Conservation (phyloP, 2,797 vertebrate species). For the Sebastes umbrosus region DNA sequence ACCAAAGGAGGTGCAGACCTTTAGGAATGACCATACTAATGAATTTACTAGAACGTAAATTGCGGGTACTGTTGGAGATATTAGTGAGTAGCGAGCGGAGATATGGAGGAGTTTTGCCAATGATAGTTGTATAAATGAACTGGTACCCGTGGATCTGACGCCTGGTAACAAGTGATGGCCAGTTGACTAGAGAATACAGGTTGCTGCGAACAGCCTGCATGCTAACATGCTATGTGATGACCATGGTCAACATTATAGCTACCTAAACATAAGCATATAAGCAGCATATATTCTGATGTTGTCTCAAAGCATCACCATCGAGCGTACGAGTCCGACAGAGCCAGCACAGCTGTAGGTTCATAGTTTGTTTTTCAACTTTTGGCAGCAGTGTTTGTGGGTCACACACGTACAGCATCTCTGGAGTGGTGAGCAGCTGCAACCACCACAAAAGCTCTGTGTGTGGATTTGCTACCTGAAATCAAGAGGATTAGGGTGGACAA, state of each 20-base stretch:
- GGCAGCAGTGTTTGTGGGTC: background rate
- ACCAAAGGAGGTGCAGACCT: background rate
- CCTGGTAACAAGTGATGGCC: too few relatives aligned
- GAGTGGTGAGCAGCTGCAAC: background rate
- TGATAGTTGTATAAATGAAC: too few relatives aligned
- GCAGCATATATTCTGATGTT: background rate
- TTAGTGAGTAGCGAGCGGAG: too few relatives aligned
- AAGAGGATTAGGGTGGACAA: slow-evolving; percentile 5
- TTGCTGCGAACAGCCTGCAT: background rate
- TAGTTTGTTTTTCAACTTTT: background rate
- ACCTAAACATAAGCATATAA: too few relatives aligned
- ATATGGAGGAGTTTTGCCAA: too few relatives aligned
- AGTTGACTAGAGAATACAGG: too few relatives aligned
- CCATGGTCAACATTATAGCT: background rate
- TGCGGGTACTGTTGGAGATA: background rate
- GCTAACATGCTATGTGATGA: background rate
- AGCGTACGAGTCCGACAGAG: background rate
- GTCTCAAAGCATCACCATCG: background rate
- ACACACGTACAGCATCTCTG: background rate
- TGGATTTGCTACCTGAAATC: background rate
- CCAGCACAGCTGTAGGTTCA: background rate
- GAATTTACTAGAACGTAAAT: background rate
- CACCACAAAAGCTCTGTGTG: background rate
- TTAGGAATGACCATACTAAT: background rate
- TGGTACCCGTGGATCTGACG: too few relatives aligned